phyloP scores from a whole-genome alignment of 92 coral and sea anemone species.

The Heteractis magnifica region DNA sequence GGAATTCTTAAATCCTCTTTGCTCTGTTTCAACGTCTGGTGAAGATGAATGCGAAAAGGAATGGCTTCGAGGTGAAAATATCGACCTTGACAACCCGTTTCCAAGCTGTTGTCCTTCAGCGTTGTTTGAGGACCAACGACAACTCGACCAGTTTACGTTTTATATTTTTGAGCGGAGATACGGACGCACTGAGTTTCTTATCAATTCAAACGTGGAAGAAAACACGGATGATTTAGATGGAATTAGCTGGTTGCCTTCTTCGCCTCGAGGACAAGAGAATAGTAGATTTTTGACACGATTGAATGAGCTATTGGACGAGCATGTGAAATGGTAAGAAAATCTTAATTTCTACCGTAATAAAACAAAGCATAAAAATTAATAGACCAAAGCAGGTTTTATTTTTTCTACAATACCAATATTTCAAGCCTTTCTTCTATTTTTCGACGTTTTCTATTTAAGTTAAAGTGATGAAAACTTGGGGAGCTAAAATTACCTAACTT shows the following conservation, averaged over 20 bases:
- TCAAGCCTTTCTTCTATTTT: background rate
- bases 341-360: background rate
- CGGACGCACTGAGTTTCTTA: conserved; percentile 88
- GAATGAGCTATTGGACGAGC: conserved; percentile 85
- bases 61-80: conserved; percentile 72
- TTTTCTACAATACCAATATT: background rate
- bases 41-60: conserved; percentile 81
- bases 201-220: conserved; percentile 55
- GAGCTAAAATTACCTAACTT: too few relatives aligned
- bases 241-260: conserved; percentile 51
- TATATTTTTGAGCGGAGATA: conserved; percentile 93
- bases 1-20: conserved; percentile 41
- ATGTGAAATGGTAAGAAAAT: conserved; percentile 77
- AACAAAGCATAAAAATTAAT: background rate
- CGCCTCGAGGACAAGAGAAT: conserved; percentile 71
- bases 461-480: background rate
- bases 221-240: conserved; percentile 51
- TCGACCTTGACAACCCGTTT: conserved; percentile 69
- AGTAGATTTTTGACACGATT: conserved; percentile 70
- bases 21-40: conserved; percentile 14
- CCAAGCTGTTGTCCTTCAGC: conserved; percentile 70
- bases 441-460: background rate
- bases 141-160: conserved; percentile 78
- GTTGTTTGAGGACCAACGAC: conserved; percentile 53
- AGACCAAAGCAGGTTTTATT: background rate